A percentile compares a stretch with the other conserved stretches of the same genome.
phyloP scores from a whole-genome alignment of 2,888 invertebrate genomes.

The Sialis lutaria region DNA sequence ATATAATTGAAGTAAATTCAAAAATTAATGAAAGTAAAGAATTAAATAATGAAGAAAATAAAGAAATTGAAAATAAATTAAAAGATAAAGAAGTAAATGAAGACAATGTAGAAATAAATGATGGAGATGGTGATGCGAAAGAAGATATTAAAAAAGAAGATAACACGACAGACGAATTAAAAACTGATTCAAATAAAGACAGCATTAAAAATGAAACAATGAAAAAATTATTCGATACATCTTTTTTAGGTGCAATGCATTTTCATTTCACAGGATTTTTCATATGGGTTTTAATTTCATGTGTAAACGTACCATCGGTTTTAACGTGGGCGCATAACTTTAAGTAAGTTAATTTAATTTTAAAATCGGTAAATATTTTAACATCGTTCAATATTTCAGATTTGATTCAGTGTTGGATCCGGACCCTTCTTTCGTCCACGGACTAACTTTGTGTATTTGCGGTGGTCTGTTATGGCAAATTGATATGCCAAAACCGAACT shows the following conservation, averaged over 20 bases:
- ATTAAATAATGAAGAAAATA: background rate
- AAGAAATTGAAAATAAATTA: conserved; percentile 1
- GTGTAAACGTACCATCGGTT: conserved; percentile 53
- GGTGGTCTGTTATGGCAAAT: conserved; percentile 49
- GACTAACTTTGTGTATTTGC: conserved; percentile 36
- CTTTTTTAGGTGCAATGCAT: conserved; percentile 34
- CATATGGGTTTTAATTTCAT: conserved; percentile 42
- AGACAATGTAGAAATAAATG: conserved; percentile 11
- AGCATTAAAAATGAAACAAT: background rate
- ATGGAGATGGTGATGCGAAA: conserved; percentile 8
- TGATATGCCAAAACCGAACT: conserved; percentile 39
- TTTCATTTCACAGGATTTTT: conserved; percentile 59
- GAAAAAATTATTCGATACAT: background rate
- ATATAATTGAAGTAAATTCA: conserved; percentile 1
- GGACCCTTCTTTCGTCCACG: conserved; percentile 43
- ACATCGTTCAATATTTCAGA: conserved; percentile 21
- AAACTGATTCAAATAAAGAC: conserved; percentile 10
- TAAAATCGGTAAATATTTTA: background rate
- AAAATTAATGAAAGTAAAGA: conserved; percentile 3
- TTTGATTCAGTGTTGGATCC: conserved; percentile 33
- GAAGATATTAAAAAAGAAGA: conserved; percentile 1
- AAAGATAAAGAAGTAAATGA: conserved; percentile 1
- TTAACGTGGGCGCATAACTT: conserved; percentile 69
- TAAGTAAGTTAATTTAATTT: conserved; percentile 33
- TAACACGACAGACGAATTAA: background rate